Evolutionary conservation across 1,140 invertebrate genomes (phyloP), one percentile per base, ranked within the genome.

Genomic region (Gryllus bimaculatus): DNA sequence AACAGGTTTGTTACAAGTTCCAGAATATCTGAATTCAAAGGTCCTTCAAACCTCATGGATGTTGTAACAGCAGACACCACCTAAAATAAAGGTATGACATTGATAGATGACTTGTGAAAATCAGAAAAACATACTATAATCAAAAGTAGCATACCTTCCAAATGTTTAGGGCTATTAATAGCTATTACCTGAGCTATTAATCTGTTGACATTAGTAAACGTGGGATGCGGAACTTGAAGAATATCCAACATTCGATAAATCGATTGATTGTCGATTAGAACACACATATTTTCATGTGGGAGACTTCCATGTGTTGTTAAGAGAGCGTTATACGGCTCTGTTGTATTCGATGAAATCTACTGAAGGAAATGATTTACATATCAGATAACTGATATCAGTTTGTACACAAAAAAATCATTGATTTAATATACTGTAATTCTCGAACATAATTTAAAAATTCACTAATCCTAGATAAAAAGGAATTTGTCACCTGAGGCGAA

Each of bases 401-500:
- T 39, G 26, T 39, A 39, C 26, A 39, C 26, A 39, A 39, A 39
- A 39, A 39, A 39, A 39, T 2, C 26, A 39, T 5, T 39, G 26
- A 39, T 39, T 39, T 1, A 39, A 39, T 39, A 5, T 39, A 39
- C 26, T 39, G 26, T 1, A 66, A 3, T 13, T 7, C 10, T 18
- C 54, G 54, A 3, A 66, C 2, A 66, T 3, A 66, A 3, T 66
- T 3, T 3, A 66, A 66, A 66, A 66, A 66, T 3, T 66, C 18
- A 66, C 18, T 66, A 13, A 0, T 18, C 7, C 1, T 66, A 66
- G 18, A 13, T 66, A 66, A 66, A 66, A 13, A 13, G 2, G 54
- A 18, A 13, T 66, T 75, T 21, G 12, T 13, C n/a, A 89, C 87
- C 85, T 91, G 90, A 5, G 94, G 94, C 12, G 94, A 90, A 15